Conservation (phyloP, 1,140 invertebrate species). For the Lethrus apterus region DNA sequence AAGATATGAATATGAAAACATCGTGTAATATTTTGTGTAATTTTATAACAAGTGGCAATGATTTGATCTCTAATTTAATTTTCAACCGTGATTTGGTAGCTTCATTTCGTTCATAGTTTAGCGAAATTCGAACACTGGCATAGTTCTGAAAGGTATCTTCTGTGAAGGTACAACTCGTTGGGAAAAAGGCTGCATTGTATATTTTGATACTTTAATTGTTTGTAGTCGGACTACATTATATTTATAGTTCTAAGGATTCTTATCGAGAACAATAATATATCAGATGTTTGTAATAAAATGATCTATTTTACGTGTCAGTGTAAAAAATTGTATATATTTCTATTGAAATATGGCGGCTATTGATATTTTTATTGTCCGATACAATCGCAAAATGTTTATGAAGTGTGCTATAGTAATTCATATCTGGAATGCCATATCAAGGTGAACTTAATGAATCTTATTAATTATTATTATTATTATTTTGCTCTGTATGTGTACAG, state of each 20-base stretch:
- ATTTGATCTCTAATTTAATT: conserved; percentile 32
- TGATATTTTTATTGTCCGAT: conserved; percentile 32
- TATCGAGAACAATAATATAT: conserved; percentile 37
- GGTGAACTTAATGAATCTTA: conserved; percentile 35
- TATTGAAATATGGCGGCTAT: conserved; percentile 35
- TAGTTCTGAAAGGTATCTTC: conserved; percentile 47
- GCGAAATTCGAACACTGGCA: conserved; percentile 23
- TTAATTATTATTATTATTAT: conserved; percentile 40
- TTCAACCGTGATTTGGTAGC: conserved; percentile 34
- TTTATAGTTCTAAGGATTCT: conserved; percentile 32
- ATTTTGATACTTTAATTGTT: conserved; percentile 34
- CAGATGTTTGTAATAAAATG: conserved; percentile 22
- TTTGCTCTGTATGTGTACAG: conserved; percentile 58
- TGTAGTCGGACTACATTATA: conserved; percentile 47
- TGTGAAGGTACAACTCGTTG: conserved; percentile 45
- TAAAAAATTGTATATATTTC: conserved; percentile 34
- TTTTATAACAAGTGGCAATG: conserved; percentile 17
- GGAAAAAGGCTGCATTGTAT: conserved; percentile 14
- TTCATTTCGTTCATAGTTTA: conserved; percentile 31
- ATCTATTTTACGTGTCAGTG: conserved; percentile 34
- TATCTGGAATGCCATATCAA: conserved; percentile 59
- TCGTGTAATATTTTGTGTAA: conserved; percentile 16
- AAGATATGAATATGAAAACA: not conserved
- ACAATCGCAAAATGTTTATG: conserved; percentile 26
- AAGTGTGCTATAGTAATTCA: conserved; percentile 41